Conservation (phyloP, 2,888 invertebrate species). For the Oasisia sp. region DNA sequence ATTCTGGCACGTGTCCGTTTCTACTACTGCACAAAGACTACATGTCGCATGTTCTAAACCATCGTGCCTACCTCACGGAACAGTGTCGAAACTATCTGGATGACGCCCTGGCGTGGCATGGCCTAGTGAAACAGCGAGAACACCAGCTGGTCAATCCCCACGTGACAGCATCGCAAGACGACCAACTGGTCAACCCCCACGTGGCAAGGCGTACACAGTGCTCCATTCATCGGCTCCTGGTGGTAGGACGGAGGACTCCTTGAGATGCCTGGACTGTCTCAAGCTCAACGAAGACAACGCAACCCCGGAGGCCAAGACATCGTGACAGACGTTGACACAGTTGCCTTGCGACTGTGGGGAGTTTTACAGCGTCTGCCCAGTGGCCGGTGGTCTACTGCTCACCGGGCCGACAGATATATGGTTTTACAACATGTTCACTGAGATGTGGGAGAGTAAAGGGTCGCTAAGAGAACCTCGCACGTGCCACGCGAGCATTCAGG, state of each 20-base stretch:
- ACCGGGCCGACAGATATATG: background rate
- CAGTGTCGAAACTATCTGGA: too few relatives aligned
- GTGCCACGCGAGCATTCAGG: constrained; percentile 21
- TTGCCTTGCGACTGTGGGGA: constrained; percentile 36
- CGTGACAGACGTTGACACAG: constrained; percentile 37
- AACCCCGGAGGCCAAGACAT: background rate
- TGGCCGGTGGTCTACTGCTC: background rate
- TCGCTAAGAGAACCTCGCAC: too few relatives aligned
- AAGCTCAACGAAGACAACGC: constrained; percentile 31
- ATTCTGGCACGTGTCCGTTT: constrained; percentile 31
- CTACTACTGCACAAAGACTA: constrained; percentile 35
- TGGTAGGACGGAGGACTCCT: constrained; percentile 33
- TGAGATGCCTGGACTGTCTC: constrained; percentile 36
- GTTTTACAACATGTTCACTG: too few relatives aligned
- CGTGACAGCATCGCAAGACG: too few relatives aligned
- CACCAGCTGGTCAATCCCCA: too few relatives aligned
- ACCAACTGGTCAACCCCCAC: constrained; percentile 33
- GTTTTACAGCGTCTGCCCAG: constrained; percentile 29
- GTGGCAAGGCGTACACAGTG: constrained; percentile 31
- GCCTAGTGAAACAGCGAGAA: too few relatives aligned
- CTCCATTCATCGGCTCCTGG: constrained; percentile 25
- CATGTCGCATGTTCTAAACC: constrained; percentile 33
- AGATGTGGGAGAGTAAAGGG: too few relatives aligned
- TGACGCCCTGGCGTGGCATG: too few relatives aligned
- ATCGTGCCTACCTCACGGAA: constrained; percentile 24